Percentiles rank a stretch among this genome's conserved stretches.
Conservation (phyloP, 2,888 invertebrate genomes). For the Tenthredo notha region DNA sequence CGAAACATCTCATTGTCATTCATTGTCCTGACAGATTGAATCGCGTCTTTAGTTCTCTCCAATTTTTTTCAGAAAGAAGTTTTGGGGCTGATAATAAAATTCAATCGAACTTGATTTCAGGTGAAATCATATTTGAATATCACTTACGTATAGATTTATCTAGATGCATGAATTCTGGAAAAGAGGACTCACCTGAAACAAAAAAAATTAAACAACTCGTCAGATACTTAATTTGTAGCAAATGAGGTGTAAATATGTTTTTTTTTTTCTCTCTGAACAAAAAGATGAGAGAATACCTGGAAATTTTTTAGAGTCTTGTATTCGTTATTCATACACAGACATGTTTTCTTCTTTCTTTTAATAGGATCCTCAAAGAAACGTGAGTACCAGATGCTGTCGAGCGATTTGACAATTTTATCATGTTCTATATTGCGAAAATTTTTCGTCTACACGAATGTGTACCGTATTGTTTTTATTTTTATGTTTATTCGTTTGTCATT, state of each 20-base stretch:
- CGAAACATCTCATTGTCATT: background rate
- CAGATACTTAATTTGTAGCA: background rate
- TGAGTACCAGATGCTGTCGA: background rate
- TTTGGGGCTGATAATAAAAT: background rate
- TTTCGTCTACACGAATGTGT: background rate
- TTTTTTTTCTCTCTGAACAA: background rate
- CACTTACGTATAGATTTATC: conserved; percentile 1
- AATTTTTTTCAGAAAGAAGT: background rate
- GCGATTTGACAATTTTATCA: background rate
- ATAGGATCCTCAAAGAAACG: conserved; percentile 18
- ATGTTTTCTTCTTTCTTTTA: background rate
- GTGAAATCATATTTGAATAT: background rate
- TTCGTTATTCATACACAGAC: background rate
- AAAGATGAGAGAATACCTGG: background rate
- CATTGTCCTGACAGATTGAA: background rate
- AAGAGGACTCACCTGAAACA: conserved; percentile 44
- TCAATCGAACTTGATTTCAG: background rate
- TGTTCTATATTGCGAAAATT: background rate
- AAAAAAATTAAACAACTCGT: background rate
- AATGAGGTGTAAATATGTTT: background rate
- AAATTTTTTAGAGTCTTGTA: background rate
- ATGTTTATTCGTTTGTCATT: background rate
- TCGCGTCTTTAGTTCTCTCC: background rate
- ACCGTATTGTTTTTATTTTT: background rate
- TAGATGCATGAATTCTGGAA: background rate